Base-by-base conservation (phyloP, 23 tunicate genomes). In the Oikopleura albicans region DNA sequence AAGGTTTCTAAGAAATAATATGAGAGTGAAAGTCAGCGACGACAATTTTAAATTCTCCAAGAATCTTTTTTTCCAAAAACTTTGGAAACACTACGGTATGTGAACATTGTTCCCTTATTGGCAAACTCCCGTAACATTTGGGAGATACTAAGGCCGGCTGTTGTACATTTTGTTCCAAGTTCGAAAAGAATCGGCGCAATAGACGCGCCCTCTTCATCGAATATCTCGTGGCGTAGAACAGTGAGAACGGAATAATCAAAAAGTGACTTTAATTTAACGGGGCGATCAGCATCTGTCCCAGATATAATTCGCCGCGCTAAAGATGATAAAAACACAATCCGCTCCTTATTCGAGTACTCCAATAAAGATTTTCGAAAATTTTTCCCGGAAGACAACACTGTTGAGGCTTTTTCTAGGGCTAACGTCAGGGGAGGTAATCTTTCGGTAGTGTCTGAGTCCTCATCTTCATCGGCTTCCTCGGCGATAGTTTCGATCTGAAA, bases 81-180 rank as follows among this genome's bases (percentile, higher is more conserved):
- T n/a, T n/a, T n/a, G n/a, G n/a, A n/a, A n/a, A n/a, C n/a, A n/a
- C n/a, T n/a, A n/a, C n/a, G n/a, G n/a, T n/a, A n/a, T n/a, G n/a
- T n/a, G n/a, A n/a, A n/a, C n/a, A n/a, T n/a, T n/a, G n/a, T 22
- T 49, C 12, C 63, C 63, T 71, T 71, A 71, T 71, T 29, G 37
- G 79, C 79, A 71, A 71, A 71, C 31, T 71, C 79, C 31, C 79
- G 33, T 4, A 71, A 4, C 27, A 71, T 71, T 29, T 71, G 79
- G 33, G 35, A 4, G 2, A 71, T 37, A 29, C 79, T 71, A 2
- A 4, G 37, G 4, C 79, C 79, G 33, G 34, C 28, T 2, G 37
- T 2, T 29, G 27, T 71, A 4, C 36, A 71, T 29, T 71, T 71
- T 2, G 27, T 29, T 2, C 37, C 27, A 27, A 71, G 2, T 22